Conservation (phyloP, 1,140 invertebrate species). For the Yoshiicerus persimilis region DNA sequence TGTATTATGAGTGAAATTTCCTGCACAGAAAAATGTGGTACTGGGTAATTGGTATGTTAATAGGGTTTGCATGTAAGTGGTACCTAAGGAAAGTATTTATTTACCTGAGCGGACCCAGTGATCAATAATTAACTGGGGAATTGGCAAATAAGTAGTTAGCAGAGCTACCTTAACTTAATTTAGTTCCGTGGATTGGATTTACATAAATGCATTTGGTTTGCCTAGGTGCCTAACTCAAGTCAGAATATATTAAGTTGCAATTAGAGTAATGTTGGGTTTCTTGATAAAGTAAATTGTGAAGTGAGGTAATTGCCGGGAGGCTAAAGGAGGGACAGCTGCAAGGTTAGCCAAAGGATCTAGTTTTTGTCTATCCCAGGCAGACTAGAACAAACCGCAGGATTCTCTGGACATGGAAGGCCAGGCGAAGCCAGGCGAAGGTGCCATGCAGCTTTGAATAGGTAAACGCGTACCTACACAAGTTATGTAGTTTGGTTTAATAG, state of each 20-base stretch:
- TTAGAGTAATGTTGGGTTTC: neutral
- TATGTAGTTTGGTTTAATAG: neutral
- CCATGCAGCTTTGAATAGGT: neutral
- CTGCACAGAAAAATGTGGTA: neutral
- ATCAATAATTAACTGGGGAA: neutral
- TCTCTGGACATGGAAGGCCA: neutral
- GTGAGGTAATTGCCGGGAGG: neutral
- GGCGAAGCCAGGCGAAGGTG: neutral
- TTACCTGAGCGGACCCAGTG: neutral
- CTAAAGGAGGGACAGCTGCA: neutral
- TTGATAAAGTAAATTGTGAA: neutral
- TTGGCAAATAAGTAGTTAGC: neutral
- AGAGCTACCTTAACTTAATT: neutral
- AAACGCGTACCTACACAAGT: neutral
- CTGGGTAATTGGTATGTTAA: neutral
- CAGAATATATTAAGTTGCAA: neutral
- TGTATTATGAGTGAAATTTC: neutral
- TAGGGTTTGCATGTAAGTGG: neutral
- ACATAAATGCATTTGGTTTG: neutral
- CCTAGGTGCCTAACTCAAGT: neutral
- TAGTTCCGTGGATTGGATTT: neutral
- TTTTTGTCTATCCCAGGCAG: neutral
- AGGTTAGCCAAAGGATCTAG: constrained; percentile 4
- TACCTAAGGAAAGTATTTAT: too few relatives aligned
- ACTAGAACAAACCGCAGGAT: neutral